A percentile compares a stretch with the other conserved stretches of the same genome.
Evolutionary conservation across 2,113 vertebrate species (phyloP).

Genomic region (Anhinga rufa): DNA sequence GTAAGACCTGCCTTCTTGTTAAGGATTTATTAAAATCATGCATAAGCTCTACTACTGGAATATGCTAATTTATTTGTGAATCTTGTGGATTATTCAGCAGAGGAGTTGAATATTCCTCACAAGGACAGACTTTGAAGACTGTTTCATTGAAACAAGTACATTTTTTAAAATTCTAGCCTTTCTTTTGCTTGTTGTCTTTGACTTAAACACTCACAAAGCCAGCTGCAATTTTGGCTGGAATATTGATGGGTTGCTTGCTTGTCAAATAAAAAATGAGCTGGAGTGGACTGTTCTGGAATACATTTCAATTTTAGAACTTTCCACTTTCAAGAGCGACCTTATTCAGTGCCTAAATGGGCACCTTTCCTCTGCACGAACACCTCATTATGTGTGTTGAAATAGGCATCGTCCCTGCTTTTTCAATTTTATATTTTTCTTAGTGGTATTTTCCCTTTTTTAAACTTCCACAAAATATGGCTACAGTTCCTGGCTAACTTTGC

Average conservation of each 20-base stretch:
- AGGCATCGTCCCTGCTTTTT: background rate
- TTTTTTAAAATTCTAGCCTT: background rate
- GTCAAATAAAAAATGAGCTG: background rate
- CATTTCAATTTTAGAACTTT: background rate
- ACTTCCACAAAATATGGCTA: background rate
- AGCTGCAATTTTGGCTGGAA: background rate
- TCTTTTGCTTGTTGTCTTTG: background rate
- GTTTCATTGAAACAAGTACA: background rate
- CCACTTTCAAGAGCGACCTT: background rate
- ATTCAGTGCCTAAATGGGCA: background rate
- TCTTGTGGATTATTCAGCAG: background rate
- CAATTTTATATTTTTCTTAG: background rate
- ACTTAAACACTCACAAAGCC: background rate
- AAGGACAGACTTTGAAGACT: background rate
- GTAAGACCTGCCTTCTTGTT: background rate
- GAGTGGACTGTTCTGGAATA: background rate
- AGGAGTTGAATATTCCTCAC: background rate
- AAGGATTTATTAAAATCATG: background rate
- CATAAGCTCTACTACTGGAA: background rate
- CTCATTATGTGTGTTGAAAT: background rate
- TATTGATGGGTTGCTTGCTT: background rate
- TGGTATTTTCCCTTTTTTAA: background rate
- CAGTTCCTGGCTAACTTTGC: background rate
- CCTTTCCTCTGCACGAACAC: background rate
- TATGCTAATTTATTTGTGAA: background rate